Evolutionary conservation across 1,140 invertebrate genomes (phyloP), one percentile per base, ranked within the genome.

Genomic region (Sinella curviseta): DNA sequence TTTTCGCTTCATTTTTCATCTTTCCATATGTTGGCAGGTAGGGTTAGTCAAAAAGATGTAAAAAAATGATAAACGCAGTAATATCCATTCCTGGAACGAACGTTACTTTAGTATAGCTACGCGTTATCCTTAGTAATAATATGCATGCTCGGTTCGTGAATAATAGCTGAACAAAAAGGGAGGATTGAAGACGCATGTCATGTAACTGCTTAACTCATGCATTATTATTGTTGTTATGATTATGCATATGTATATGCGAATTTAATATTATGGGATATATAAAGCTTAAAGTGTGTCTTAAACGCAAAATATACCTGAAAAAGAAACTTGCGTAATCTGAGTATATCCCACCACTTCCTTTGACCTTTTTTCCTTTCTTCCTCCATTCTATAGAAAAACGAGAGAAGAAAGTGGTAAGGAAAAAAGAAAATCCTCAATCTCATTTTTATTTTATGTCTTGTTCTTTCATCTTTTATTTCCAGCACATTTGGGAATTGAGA

Each of bases 401-500:
- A 48, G 17, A 48, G 39, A 8, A 17, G 39, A 48, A 48, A 8
- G 39, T 4, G 17, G 39, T 4, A 26, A 60, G 57, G 24, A 70
- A n/a, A 60, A 60, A 24, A 26, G 65, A 33, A 70, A 70, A 70
- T 70, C 65, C 65, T 33, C 65, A 70, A 70, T 70, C 65, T 70
- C 65, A 30, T 70, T 70, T 70, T 70, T 33, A 70, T 31, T 30
- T 70, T 31, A 70, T 70, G 65, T 33, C 26, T 70, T 33, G 31
- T 33, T 70, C 65, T 70, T 70, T 70, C 65, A 70, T 70, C 65
- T 70, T 33, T 30, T 70, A 70, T 70, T 70, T 70, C n/a, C 12
- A 16, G 65, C 65, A 33, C 65, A 33, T 33, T 70, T 70, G 77
- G 73, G 67, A 78, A 74, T 54, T 39, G 73, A 78, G 39, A 70